A percentile compares a stretch with the other conserved stretches of the same genome.
phyloP scores from a whole-genome alignment of 64 coral and sea anemone genomes.

The Stichodactyla helianthus region DNA sequence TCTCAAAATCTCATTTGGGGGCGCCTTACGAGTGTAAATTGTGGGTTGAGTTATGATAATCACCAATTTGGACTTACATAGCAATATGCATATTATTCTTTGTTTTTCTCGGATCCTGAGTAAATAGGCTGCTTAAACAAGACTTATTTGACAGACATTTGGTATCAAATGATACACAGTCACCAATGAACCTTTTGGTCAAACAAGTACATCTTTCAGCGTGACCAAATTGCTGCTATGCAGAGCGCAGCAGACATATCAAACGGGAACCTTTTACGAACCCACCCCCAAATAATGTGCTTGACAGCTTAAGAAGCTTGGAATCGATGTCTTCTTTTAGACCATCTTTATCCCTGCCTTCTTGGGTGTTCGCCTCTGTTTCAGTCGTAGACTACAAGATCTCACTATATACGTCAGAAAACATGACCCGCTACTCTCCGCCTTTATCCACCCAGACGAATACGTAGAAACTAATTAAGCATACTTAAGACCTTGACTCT shows the following conservation, averaged over 20 bases:
- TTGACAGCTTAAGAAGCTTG: neutral
- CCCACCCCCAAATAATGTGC: neutral
- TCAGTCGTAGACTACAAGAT: neutral
- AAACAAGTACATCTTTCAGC: neutral
- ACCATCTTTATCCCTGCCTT: neutral
- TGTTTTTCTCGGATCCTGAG: constrained; percentile 53
- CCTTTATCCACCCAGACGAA: neutral
- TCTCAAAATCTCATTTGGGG: neutral
- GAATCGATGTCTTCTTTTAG: neutral
- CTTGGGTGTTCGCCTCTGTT: neutral
- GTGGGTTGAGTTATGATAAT: constrained; percentile 27
- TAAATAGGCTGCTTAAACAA: constrained; percentile 66
- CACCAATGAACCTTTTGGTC: neutral
- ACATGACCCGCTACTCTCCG: neutral
- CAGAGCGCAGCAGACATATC: neutral
- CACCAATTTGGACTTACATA: constrained; percentile 36
- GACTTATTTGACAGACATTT: constrained; percentile 40
- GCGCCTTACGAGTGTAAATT: neutral
- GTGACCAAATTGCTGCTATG: neutral
- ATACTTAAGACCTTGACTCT: constrained; percentile 1
- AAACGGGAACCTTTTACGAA: neutral
- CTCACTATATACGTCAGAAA: neutral
- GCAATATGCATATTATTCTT: constrained; percentile 59
- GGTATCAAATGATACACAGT: constrained; percentile 17
- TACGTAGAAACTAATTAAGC: neutral